These are phyloP conservation scores for Nipponia nippon DNA, from an alignment of 2,113 vertebrate species.

Conservation along the genomic window DNA sequence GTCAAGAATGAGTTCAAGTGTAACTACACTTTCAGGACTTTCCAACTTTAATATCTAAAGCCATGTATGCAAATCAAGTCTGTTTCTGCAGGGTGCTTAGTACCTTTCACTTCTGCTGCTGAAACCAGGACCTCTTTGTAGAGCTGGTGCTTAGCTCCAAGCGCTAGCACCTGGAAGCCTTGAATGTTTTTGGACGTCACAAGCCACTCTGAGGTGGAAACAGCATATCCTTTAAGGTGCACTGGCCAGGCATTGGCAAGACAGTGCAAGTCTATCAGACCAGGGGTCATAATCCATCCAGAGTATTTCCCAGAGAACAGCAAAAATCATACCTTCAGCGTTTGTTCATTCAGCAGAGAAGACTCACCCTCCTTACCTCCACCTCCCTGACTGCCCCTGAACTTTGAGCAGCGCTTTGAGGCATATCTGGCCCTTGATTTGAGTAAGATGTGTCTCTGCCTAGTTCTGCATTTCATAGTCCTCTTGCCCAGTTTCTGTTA, in stretches of 20 bases:
- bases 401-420: background rate
- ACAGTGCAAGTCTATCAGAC: background rate
- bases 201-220: background rate
- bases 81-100: background rate
- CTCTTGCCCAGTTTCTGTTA: background rate
- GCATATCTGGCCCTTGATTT: background rate
- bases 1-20: background rate
- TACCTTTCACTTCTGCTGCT: background rate
- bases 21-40: background rate
- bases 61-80: background rate
- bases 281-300: background rate
- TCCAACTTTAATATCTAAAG: background rate
- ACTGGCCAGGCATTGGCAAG: background rate
- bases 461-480: background rate
- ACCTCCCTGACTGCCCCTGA: background rate
- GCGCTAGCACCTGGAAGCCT: background rate
- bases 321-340: background rate
- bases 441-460: background rate
- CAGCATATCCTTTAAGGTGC: background rate
- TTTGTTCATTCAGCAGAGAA: background rate
- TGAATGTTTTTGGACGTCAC: background rate
- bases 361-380: background rate
- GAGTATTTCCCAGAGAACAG: background rate
- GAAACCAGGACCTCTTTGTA: background rate
- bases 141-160: background rate